Evolutionary conservation across 2,888 invertebrate genomes (phyloP).

Genomic region (Dexiosoma caninum): DNA sequence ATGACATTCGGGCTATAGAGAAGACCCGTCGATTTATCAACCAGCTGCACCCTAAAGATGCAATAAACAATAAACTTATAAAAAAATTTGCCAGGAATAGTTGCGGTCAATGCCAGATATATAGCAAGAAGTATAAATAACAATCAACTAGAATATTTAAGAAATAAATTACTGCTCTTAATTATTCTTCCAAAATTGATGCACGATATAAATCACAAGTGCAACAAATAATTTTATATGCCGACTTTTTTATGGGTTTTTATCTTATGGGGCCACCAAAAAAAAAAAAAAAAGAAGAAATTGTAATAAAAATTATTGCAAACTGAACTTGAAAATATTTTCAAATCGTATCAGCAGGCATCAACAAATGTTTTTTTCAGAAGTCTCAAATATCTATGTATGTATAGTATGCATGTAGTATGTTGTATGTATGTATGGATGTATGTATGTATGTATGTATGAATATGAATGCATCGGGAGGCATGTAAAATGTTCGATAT

Average conservation of each 20-base stretch:
- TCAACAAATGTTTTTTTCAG: constrained; percentile 53
- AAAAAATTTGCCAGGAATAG: too few species aligned
- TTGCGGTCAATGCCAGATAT: too few species aligned
- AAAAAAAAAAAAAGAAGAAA: too few species aligned
- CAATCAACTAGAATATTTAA: too few species aligned
- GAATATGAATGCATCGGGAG: background rate
- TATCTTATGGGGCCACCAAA: background rate
- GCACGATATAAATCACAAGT: background rate
- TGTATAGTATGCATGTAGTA: background rate
- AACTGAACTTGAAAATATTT: constrained; percentile 59
- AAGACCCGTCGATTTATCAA: too few species aligned
- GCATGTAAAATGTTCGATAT: constrained; percentile 17
- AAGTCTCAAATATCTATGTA: constrained; percentile 32
- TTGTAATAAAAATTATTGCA: constrained; percentile 59
- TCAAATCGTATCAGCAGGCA: constrained; percentile 59
- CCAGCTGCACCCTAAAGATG: too few species aligned
- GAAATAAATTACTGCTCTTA: too few species aligned
- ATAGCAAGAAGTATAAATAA: too few species aligned
- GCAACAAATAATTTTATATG: background rate
- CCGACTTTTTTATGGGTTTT: background rate
- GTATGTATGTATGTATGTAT: background rate
- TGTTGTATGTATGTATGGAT: background rate
- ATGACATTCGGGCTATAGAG: too few species aligned
- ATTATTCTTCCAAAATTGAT: background rate
- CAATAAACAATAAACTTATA: too few species aligned